Evolutionary conservation across 2,113 vertebrate genomes (phyloP), one percentile per base, ranked within the genome.

Genomic region (Gallinago undulata): DNA sequence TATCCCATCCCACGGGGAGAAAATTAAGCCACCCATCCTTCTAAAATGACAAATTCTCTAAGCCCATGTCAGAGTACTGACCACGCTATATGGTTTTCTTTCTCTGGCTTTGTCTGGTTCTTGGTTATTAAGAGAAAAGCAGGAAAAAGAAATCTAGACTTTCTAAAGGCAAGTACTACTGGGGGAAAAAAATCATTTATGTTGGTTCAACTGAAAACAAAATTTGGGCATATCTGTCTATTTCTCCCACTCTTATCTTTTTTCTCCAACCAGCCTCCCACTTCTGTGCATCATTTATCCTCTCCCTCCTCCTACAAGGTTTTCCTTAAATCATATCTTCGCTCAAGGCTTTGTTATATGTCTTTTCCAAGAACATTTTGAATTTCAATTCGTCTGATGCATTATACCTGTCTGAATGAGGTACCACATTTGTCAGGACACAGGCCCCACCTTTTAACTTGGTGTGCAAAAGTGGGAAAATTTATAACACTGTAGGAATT

Each of bases 321-420:
- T 90, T 86, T 87, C 33, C 25, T 81, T 80, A 89, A 94, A 77
- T 91, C 60, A 12, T 78, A 63, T 43, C 84, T 89, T 90, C 30
- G 67, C 41, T 91, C 76, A 81, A 87, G 69, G 80, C 47, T 94
- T 81, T 87, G 24, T 69, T 85, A 25, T 53, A 6, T 57, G 59
- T 86, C 50, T 96, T 91, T 85, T 74, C 63, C 35, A 87, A 77
- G 28, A 80, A 70, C 5, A n/a, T 79, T 77, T 86, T 48, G 13
- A 81, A 43, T 90, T 90, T 92, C 47, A 75, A 57, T 82, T 80
- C 39, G 4, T 94, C 43, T 62, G 24, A 23, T 79, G 37, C 39
- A 33, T 78, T 91, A 89, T 63, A 85, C 68, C 60, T 88, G 30
- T 77, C 50, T 93, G 78, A 82, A 86, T 16, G 33, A 90, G 60